A percentile compares a stretch with the other conserved stretches of the same genome.
These are phyloP conservation scores for Moxostoma hubbsi DNA, from an alignment of 2,797 vertebrate species.

Conservation along the genomic window DNA sequence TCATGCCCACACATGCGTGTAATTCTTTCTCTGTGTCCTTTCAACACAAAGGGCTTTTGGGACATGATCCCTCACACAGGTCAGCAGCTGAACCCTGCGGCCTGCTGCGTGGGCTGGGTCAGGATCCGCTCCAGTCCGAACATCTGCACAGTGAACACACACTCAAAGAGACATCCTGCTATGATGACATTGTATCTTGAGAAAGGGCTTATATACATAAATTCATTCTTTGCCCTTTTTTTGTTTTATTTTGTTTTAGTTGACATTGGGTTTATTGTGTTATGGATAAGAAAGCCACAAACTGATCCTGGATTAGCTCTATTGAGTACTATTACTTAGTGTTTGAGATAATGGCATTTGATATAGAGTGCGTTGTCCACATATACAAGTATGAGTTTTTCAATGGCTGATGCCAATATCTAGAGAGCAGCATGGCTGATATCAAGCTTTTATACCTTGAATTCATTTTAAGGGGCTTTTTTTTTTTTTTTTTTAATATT, in stretches of 20 bases:
- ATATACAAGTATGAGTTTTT: no score
- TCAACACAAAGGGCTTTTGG: conserved; percentile 32
- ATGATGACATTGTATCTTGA: conserved; percentile 5
- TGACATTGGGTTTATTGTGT: background rate
- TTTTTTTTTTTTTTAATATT: no score
- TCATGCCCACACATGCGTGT: background rate
- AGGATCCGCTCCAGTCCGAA: background rate
- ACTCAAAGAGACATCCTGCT: background rate
- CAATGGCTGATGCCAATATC: no score
- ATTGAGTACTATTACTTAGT: no score
- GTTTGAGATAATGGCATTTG: no score
- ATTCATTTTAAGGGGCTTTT: no score
- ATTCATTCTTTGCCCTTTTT: background rate
- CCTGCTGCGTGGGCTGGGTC: conserved; percentile 21
- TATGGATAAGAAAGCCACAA: background rate
- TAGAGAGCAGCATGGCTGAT: no score
- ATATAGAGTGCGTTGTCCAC: no score
- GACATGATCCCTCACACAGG: background rate
- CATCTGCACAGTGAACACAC: background rate
- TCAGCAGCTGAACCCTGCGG: conserved; percentile 8
- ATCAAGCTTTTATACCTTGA: no score
- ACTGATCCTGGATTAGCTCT: background rate
- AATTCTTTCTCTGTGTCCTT: background rate
- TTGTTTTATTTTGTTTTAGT: no score
- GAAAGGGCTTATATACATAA: background rate